Percentiles rank a stretch among this genome's conserved stretches.
Evolutionary conservation across 1,140 invertebrate species (phyloP).

Genomic region (Caenorhabditis briggsae): DNA sequence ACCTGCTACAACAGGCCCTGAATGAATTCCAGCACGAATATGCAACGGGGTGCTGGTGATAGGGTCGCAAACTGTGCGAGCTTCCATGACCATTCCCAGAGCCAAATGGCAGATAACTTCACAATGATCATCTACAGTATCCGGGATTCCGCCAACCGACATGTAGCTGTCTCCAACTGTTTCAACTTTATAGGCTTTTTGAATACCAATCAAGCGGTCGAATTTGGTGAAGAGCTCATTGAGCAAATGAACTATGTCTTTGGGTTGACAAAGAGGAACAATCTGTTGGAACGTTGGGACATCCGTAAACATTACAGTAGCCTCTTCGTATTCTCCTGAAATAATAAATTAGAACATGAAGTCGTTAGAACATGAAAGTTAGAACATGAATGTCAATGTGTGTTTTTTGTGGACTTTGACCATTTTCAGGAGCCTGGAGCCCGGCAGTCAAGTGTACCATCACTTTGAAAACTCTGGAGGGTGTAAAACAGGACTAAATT

Average conservation of each 20-base stretch:
- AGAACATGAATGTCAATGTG: too few species aligned
- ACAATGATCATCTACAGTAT: slow-evolving; percentile 90
- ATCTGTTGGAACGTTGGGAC: slow-evolving; percentile 75
- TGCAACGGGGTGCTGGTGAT: slow-evolving; percentile 69
- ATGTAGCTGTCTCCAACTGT: slow-evolving; percentile 99
- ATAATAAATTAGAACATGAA: slow-evolving; percentile 11
- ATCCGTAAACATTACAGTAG: slow-evolving; percentile 75
- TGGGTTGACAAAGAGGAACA: slow-evolving; percentile 73
- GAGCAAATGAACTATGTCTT: slow-evolving; percentile 88
- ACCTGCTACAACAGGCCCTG: slow-evolving; percentile 78
- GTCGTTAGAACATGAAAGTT: too few species aligned
- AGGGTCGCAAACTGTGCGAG: slow-evolving; percentile 75
- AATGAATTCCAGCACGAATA: slow-evolving; percentile 74
- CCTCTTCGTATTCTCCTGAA: slow-evolving; percentile 74
- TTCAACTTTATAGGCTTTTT: slow-evolving; percentile 85
- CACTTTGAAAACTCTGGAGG: too few species aligned
- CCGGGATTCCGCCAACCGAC: slow-evolving; percentile 95
- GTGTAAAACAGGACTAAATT: too few species aligned
- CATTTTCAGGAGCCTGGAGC: too few species aligned
- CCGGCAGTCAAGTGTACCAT: too few species aligned
- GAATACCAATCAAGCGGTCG: slow-evolving; percentile 81
- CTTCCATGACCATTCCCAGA: slow-evolving; percentile 82
- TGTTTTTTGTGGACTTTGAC: too few species aligned
- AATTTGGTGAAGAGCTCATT: slow-evolving; percentile 97
- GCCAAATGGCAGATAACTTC: slow-evolving; percentile 91